phyloP scores from a whole-genome alignment of 2,113 vertebrate genomes.

The Acanthisitta chloris region DNA sequence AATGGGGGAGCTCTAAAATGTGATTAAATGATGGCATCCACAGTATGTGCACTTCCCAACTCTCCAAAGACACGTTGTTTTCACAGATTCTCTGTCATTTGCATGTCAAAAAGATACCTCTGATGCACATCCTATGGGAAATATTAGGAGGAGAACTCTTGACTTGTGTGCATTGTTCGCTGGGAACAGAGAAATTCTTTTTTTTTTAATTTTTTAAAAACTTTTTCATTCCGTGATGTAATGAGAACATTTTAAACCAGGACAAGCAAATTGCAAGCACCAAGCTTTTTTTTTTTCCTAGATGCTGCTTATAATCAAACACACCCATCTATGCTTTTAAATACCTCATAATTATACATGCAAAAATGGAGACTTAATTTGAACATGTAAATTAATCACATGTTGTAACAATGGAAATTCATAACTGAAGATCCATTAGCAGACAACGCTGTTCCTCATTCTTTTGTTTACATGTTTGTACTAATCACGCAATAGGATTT shows the following conservation, averaged over 20 bases:
- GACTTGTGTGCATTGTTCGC: slow-evolving; percentile 1
- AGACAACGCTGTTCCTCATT: slow-evolving; percentile 56
- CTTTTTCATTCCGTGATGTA: slow-evolving; percentile 46
- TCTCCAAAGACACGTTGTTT: background rate
- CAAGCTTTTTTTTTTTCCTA: slow-evolving; percentile 19
- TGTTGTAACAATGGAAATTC: slow-evolving; percentile 59
- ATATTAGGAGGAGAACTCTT: background rate
- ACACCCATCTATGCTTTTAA: background rate
- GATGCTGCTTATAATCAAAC: slow-evolving; percentile 41
- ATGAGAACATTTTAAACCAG: slow-evolving; percentile 61
- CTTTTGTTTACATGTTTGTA: slow-evolving; percentile 68
- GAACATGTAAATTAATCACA: slow-evolving; percentile 66
- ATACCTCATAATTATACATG: slow-evolving; percentile 65
- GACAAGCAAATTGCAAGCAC: slow-evolving; percentile 34
- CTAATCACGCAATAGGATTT: slow-evolving; percentile 57
- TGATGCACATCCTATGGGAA: background rate
- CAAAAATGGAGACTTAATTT: slow-evolving; percentile 68
- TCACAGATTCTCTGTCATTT: background rate
- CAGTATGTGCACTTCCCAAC: background rate
- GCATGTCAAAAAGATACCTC: background rate
- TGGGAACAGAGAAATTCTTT: slow-evolving; percentile 25
- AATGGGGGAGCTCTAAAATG: background rate
- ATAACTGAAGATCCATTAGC: slow-evolving; percentile 61
- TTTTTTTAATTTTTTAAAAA: too few relatives aligned
- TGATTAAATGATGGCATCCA: background rate